Conservation (phyloP, 1,140 invertebrate species). For the Drosophila nigrodunni region DNA sequence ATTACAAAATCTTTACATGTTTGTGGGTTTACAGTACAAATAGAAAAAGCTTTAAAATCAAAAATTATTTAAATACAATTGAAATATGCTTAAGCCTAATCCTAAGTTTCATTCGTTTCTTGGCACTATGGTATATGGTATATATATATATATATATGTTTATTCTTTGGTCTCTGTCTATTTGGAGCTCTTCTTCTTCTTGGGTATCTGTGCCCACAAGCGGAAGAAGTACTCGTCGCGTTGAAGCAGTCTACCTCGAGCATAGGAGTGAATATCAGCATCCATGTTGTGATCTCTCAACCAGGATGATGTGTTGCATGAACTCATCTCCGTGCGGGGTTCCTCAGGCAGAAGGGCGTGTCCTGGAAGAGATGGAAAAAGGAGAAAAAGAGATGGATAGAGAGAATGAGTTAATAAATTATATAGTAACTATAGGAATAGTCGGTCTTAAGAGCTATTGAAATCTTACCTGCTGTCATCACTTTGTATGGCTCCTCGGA, state of each 20-base stretch:
- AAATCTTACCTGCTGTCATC: slow-evolving; percentile 90
- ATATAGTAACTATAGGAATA: background rate
- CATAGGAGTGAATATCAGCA: slow-evolving; percentile 95
- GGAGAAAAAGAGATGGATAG: background rate
- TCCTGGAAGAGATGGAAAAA: slow-evolving; percentile 60
- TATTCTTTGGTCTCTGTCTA: slow-evolving; percentile 38
- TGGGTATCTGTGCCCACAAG: slow-evolving; percentile 85
- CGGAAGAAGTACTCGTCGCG: slow-evolving; percentile 97
- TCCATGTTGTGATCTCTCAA: slow-evolving; percentile 96
- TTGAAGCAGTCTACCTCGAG: slow-evolving; percentile 91
- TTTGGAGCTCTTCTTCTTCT: slow-evolving; percentile 77
- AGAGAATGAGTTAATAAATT: background rate
- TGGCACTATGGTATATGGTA: slow-evolving; percentile 17
- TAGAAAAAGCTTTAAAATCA: slow-evolving; percentile 60
- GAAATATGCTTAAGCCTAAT: slow-evolving; percentile 69
- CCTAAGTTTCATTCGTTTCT: slow-evolving; percentile 63
- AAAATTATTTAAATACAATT: slow-evolving; percentile 64
- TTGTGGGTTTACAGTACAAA: slow-evolving; percentile 11
- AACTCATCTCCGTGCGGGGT: slow-evolving; percentile 90
- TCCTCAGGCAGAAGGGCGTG: slow-evolving; percentile 86
- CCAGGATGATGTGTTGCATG: slow-evolving; percentile 97
- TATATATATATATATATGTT: background rate
- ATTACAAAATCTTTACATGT: slow-evolving; percentile 64
- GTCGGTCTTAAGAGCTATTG: background rate
- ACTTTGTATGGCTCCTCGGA: slow-evolving; percentile 96